Base-by-base conservation (phyloP, 2,888 invertebrate species). In the Trichacis sp. region DNA sequence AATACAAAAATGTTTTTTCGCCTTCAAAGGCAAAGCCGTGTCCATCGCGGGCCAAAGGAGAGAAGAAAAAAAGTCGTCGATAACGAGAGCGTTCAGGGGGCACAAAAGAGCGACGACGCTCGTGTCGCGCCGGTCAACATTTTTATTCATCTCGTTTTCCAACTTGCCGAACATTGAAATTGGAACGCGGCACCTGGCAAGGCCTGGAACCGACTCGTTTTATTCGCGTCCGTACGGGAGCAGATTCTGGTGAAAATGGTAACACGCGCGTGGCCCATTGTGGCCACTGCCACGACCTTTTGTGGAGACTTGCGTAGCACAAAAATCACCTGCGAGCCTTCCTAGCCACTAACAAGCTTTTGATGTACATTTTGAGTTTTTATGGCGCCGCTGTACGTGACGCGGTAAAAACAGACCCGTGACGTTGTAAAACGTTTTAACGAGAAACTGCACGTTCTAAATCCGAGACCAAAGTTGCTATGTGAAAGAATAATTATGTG, bases 221-320 rank as follows among this genome's bases (percentile, higher is more conserved):
- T 60, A 54, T 56, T 45, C 57, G 36, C 49, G 38, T 58, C 63
- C 63, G 19, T 42, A 8, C 29, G 36, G 19, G 57, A 15, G 1
- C 15, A 8, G 19, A 61, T 61, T 47, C 53, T 42, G 20, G 14
- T 45, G 24, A 54, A 45, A 42, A 45, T 11, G 36, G 48, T 55
- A 64, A 63, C 72, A 69, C 58, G 63, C 60, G 75, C 71, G 72
- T 72, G 73, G 64, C 72, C 76, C 70, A 74, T 77, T 76, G 72
- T 72, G 69, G 66, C n/a, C n/a, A n/a, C n/a, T n/a, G 69, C 60
- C 65, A 69, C 71, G 73, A 71, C 54, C 42, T 64, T 72, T 71
- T 72, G 60, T 70, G 17, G 62, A 66, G 64, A 56, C 60, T 63
- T 66, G 56, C 68, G 64, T 46, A 54, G 62, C 51, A 54, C 54